phyloP scores from a whole-genome alignment of 2,113 vertebrate species.

The Odobenus rosmarus region DNA sequence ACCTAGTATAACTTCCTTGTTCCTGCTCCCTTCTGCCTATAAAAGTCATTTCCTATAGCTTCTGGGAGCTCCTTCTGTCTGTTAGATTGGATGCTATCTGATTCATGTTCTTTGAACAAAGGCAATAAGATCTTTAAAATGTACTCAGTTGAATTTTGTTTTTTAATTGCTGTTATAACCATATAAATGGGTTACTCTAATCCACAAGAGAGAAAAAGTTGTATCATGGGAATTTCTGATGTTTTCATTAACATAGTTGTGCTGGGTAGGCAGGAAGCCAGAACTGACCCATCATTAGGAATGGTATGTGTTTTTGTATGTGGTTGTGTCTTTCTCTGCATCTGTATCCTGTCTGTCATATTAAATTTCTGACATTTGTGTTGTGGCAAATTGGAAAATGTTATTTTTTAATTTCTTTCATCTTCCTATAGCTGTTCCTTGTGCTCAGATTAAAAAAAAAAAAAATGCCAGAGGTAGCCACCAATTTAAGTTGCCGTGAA shows the following conservation, averaged over 20 bases:
- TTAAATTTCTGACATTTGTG: constrained; percentile 13
- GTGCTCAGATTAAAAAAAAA: background rate
- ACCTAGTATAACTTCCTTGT: background rate
- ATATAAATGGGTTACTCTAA: background rate
- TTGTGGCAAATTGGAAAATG: background rate
- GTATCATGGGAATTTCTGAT: background rate
- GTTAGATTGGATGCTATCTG: background rate
- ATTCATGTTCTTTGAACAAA: background rate
- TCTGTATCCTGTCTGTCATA: background rate
- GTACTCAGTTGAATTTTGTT: background rate
- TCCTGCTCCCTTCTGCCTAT: background rate
- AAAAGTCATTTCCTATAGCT: background rate
- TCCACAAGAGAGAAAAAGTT: background rate
- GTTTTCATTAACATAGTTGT: background rate
- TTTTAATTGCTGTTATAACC: background rate
- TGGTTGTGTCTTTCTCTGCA: background rate
- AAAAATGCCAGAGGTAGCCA: background rate
- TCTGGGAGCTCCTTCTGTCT: background rate
- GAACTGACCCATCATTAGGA: background rate
- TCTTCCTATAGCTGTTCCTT: background rate
- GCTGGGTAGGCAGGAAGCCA: background rate
- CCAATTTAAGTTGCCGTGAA: background rate
- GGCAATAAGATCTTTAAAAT: background rate
- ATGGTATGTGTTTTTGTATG: background rate
- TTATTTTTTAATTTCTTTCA: constrained; percentile 14